Percentiles rank a stretch among this genome's conserved stretches.
Evolutionary conservation across 2,797 vertebrate species (phyloP).

Genomic region (Lagodon rhomboides): DNA sequence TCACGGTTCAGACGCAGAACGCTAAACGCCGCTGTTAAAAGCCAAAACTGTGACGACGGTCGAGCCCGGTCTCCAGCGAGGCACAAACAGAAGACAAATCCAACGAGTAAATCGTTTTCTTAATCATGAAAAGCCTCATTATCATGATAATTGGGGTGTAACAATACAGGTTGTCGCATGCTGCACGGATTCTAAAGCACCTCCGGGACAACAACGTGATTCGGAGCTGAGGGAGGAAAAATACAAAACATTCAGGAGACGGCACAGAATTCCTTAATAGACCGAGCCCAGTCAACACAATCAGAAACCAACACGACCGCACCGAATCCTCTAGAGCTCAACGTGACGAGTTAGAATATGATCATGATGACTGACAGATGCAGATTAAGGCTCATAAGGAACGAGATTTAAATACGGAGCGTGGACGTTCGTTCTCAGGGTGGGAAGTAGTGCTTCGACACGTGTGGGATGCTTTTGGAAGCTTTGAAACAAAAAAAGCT

Average conservation of each 20-base stretch:
- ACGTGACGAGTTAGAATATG: not conserved
- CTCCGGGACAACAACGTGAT: not conserved
- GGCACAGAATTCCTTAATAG: not conserved
- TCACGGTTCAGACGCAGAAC: not conserved
- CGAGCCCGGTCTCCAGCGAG: not conserved
- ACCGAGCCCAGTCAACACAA: not conserved
- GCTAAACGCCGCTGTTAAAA: not conserved
- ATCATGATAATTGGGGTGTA: not conserved
- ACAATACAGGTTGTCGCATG: not conserved
- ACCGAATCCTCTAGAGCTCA: not conserved
- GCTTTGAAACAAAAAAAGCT: not conserved
- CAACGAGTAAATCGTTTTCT: not conserved
- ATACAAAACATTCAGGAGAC: not conserved
- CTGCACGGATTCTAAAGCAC: too few species aligned
- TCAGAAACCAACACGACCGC: not conserved
- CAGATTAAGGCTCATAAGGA: not conserved
- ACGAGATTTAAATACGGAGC: not conserved
- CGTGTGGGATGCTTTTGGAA: not conserved
- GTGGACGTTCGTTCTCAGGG: not conserved
- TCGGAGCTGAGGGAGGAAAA: not conserved
- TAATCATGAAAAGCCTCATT: not conserved
- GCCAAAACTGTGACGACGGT: not conserved
- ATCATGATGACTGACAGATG: not conserved
- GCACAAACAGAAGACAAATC: not conserved
- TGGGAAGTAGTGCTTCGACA: too few species aligned